phyloP scores from a whole-genome alignment of 2,113 vertebrate genomes.

The Nanorana parkeri region DNA sequence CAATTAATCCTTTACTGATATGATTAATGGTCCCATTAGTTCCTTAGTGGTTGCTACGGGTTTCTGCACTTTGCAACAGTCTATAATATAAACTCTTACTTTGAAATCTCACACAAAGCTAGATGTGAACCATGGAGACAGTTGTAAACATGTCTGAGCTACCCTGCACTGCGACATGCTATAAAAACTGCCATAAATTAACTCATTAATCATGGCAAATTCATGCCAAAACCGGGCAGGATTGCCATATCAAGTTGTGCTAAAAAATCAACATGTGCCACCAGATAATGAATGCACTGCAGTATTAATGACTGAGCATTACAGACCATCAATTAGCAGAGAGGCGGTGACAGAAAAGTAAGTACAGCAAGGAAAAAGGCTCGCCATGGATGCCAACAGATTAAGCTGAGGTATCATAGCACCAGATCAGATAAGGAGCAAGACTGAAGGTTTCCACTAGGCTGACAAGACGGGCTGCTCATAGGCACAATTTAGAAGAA shows the following conservation, averaged over 20 bases:
- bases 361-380: neutral
- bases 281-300: neutral
- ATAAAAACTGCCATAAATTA: slow-evolving; percentile 3
- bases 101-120: neutral
- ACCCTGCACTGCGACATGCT: slow-evolving; percentile 22
- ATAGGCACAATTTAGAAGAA: too few species aligned
- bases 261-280: neutral
- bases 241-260: neutral
- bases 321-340: neutral
- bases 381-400: neutral
- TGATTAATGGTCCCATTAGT: too few species aligned
- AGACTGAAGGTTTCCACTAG: too few species aligned
- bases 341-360: neutral
- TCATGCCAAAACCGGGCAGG: neutral
- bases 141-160: neutral
- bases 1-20: too few species aligned
- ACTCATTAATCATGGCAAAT: neutral
- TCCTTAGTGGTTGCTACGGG: neutral
- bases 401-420: neutral
- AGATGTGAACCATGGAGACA: neutral
- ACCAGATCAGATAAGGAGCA: neutral
- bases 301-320: slow-evolving; percentile 20
- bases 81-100: too few species aligned
- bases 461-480: too few species aligned
- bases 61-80: neutral